Base-by-base conservation (phyloP, 2,113 vertebrate genomes). In the Erythrolamprus reginae region DNA sequence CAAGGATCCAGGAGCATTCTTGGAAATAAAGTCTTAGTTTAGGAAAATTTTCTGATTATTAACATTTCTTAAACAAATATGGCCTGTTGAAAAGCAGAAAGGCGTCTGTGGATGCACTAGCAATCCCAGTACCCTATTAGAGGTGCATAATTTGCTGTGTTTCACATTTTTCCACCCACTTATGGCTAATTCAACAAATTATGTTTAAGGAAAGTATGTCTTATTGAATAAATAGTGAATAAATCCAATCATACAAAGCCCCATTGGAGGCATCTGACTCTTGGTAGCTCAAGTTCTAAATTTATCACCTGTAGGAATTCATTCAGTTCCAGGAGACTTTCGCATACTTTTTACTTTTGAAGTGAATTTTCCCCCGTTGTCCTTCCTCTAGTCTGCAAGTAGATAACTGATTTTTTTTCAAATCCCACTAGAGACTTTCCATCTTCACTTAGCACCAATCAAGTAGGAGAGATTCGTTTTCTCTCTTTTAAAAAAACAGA, bases 361-460 rank as follows among this genome's bases (percentile, higher is more conserved):
- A 53, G 38, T 77, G 56, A 5, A 51, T 65, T 61, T 65, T 82
- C 92, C 10, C n/a, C 83, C 28, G 89, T 52, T 82, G 55, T 87
- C 48, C 24, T 28, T 42, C 0, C 0, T n/a, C 7, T 26, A 2
- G 13, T 88, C 0, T 51, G 51, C 50, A 84, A 17, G 53, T 65
- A 70, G 51, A 70, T 47, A 94, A 91, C 70, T 0, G 10, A 33
- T 2, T 47, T 90, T 90, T 90, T 52, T 28, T 91, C 23, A 7
- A 52, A 28, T 24, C 1, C 0, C 21, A 38, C 50, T 70, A 42
- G 21, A 86, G 24, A 3, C 55, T 6, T 1, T 86, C 15, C 0
- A 21, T 88, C 7, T 4, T 90, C 0, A 0, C 15, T 38, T 47
- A 26, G 38, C 52, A 0, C 0, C n/a, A 45, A 12, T 0, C 0